Base-by-base conservation (phyloP, 1,140 invertebrate genomes). In the Radopholus similis region DNA sequence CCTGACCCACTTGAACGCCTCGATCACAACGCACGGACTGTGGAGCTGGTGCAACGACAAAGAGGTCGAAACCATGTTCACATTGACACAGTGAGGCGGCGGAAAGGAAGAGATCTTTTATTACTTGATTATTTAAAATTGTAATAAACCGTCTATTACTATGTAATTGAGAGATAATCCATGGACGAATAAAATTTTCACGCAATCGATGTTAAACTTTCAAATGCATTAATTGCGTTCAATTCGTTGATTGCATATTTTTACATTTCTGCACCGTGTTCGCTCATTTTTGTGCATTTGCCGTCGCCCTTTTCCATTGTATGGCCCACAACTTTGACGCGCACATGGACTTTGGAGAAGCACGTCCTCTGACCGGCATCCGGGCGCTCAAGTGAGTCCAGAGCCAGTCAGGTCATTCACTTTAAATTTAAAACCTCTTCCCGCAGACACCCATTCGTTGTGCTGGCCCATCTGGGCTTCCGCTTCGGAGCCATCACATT, bases 381-480 rank as follows among this genome's bases (percentile, higher is more conserved):
- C 13, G 60, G 28, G 15, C 60, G 18, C 42, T 63, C 8, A 63
- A 56, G 60, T 63, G 18, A 65, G 57, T 15, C 51, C 21, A 54
- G 18, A 49, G 11, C 57, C 40, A 30, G 11, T 59, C 15, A 11
- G 18, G 11, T 11, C n/a, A 37, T 47, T 23, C 63, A 30, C 18
- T 64, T 64, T 8, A 40, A 35, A 11, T 70, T 69, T 63, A 2
- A n/a, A 63, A 30, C 3, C n/a, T 13, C 21, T 34, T 58, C 32
- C 35, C 76, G 66, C 56, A 80, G 80, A 44, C 72, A 80, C 54
- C 78, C 78, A 37, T 38, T 70, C 26, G 64, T 81, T 28, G 77
- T 82, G 6, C 38, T 80, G 15, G 69, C 80, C 18, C 78, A 81
- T 63, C 34, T 82, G 34, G 73, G 65, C 11, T 81, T 81, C 49